These are phyloP conservation scores for Acleris laterana DNA, from an alignment of 2,888 invertebrate species.

Conservation along the genomic window DNA sequence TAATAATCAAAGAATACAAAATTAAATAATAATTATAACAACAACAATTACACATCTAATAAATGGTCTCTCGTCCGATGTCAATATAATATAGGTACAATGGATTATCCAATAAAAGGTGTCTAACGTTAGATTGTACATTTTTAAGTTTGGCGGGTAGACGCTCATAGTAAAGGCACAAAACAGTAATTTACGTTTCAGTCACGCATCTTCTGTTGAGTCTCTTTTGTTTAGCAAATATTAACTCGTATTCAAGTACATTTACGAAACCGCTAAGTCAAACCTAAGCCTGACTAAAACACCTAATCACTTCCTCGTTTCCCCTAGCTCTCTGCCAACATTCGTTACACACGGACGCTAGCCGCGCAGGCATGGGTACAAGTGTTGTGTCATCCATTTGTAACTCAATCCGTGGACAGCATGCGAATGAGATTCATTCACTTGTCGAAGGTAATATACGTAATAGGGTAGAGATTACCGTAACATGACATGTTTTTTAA, in stretches of 20 bases:
- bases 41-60: too few relatives aligned
- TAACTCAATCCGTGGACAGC: constrained; percentile 23
- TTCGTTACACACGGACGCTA: background rate
- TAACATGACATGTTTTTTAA: background rate
- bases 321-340: background rate
- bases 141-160: too few relatives aligned
- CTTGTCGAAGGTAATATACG: constrained; percentile 17
- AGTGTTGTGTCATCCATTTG: constrained; percentile 9
- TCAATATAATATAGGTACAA: too few relatives aligned
- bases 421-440: constrained; percentile 30
- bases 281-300: background rate
- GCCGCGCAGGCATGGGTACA: background rate
- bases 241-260: background rate
- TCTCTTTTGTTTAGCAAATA: too few relatives aligned
- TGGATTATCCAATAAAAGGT: too few relatives aligned
- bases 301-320: constrained; percentile 18
- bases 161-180: too few relatives aligned
- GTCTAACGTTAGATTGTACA: too few relatives aligned
- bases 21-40: too few relatives aligned
- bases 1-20: too few relatives aligned
- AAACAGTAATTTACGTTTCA: too few relatives aligned
- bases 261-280: background rate
- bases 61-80: too few relatives aligned
- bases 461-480: constrained; percentile 3
- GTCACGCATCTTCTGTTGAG: too few relatives aligned